Percentiles rank a stretch among this genome's conserved stretches.
Evolutionary conservation across 2,113 vertebrate species (phyloP).

Genomic region (Erythrocercus mccallii): DNA sequence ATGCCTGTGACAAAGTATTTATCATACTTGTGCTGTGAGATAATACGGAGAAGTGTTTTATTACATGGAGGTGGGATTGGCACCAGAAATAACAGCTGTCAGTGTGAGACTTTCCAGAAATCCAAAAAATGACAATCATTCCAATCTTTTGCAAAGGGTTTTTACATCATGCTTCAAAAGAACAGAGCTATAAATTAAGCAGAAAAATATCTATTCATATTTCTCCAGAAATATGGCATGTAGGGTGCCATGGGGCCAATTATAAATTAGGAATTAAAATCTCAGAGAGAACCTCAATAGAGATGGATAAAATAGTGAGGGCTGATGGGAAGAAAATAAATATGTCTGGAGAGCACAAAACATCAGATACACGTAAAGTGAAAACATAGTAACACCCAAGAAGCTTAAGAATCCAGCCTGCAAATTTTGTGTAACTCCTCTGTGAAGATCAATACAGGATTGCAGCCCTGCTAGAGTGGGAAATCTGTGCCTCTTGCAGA

Average conservation of each 20-base stretch:
- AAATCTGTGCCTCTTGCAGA: background rate
- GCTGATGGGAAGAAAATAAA: background rate
- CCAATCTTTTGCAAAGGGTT: background rate
- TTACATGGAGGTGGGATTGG: conserved; percentile 34
- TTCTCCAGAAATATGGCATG: background rate
- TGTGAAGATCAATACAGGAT: background rate
- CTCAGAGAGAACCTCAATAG: background rate
- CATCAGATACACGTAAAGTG: background rate
- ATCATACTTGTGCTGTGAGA: conserved; percentile 60
- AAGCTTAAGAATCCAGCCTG: background rate
- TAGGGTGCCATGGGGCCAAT: background rate
- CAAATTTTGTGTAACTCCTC: background rate
- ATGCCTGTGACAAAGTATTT: conserved; percentile 59
- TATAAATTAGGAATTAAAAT: background rate
- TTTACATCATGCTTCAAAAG: background rate
- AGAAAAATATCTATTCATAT: background rate
- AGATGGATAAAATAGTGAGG: background rate
- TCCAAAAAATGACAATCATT: conserved; percentile 43
- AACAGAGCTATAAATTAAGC: background rate
- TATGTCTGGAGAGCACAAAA: background rate
- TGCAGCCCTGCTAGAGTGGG: background rate
- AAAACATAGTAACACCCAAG: background rate
- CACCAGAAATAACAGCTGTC: conserved; percentile 57
- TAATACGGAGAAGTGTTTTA: conserved; percentile 44
- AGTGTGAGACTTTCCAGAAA: conserved; percentile 20